These are phyloP conservation scores for Micrastur ruficollis DNA, from an alignment of 2,797 vertebrate species.

Conservation along the genomic window DNA sequence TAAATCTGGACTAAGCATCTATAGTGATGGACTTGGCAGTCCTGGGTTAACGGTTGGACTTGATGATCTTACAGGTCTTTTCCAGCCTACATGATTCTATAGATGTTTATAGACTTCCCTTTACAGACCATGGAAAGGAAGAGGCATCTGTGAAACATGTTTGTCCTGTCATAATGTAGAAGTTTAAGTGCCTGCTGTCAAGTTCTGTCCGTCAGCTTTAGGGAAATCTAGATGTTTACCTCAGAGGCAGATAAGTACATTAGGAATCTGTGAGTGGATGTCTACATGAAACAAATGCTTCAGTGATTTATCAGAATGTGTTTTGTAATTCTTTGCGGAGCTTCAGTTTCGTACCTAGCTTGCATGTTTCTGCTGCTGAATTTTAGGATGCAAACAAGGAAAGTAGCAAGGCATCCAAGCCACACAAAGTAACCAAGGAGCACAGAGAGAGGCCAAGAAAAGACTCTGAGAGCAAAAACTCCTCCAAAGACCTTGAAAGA, in stretches of 20 bases:
- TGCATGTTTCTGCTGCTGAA: background rate
- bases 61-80: too few species aligned
- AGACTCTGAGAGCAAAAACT: conserved; percentile 93
- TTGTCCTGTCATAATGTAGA: background rate
- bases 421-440: conserved; percentile 94
- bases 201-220: background rate
- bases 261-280: background rate
- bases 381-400: conserved; percentile 82
- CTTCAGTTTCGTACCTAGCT: background rate
- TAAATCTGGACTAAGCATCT: background rate
- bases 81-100: too few species aligned
- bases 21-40: too few species aligned
- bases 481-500: conserved; percentile 85
- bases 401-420: conserved; percentile 88
- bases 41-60: too few species aligned
- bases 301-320: background rate
- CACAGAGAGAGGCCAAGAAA: conserved; percentile 93
- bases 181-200: background rate
- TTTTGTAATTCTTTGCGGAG: background rate
- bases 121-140: background rate
- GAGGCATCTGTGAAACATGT: background rate
- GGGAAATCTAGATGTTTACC: background rate
- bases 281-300: background rate
- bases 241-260: background rate
- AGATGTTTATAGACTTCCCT: background rate